Conservation (phyloP, 2,888 invertebrate species). For the Xanthia icteritia region DNA sequence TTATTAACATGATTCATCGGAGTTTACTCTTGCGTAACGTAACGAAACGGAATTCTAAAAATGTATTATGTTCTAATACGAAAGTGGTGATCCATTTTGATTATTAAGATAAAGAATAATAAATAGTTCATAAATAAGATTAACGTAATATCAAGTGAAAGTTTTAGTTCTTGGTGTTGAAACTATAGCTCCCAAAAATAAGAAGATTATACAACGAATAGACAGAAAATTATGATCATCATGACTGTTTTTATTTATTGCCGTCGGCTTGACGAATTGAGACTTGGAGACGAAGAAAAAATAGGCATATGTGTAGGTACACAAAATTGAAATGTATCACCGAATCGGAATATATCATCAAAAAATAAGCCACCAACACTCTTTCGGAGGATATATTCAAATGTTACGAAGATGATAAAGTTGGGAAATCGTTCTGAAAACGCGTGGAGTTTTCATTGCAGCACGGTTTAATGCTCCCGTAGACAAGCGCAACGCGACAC, state of each 20-base stretch:
- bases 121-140: slow-evolving; percentile 26
- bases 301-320: neutral
- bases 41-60: slow-evolving; percentile 47
- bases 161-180: slow-evolving; percentile 16
- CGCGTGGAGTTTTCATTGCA: neutral
- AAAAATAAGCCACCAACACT: neutral
- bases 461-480: too few relatives aligned
- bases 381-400: neutral
- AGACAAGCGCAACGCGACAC: too few relatives aligned
- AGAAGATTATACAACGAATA: neutral
- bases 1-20: slow-evolving; percentile 19
- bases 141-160: slow-evolving; percentile 37
- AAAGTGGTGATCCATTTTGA: slow-evolving; percentile 55
- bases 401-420: neutral
- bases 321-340: neutral
- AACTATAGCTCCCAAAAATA: neutral
- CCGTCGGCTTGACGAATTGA: neutral
- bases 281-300: neutral
- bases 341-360: neutral
- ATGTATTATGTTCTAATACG: slow-evolving; percentile 28
- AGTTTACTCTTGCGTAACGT: slow-evolving; percentile 24
- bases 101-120: slow-evolving; percentile 27
- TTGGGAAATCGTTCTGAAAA: neutral
- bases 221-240: neutral
- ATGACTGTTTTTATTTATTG: neutral